Base-by-base conservation (phyloP, 2,888 invertebrate genomes). In the Morpho deidamia region DNA sequence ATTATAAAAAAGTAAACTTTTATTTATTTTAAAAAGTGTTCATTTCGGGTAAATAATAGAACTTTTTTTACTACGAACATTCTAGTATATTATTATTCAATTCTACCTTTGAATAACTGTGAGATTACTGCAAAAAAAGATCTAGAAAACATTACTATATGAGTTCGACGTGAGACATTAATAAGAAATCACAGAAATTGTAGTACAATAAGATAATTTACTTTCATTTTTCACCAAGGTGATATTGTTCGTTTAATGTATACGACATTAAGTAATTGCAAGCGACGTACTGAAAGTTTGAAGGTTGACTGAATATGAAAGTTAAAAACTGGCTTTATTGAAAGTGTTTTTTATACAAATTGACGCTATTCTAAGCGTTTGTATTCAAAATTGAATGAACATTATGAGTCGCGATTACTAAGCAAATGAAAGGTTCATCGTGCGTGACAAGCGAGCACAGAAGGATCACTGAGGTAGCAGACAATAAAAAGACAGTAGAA, bases 151-250 rank as follows among this genome's bases (percentile, higher is more conserved):
- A 7, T 37, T n/a, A 14, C 4, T n/a, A n/a, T 32, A 11, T 8
- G 41, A 49, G 12, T 42, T 14, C 35, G 42, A 49, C 49, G 49
- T 49, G 49, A 37, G 49, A 49, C 42, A 49, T 43, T 42, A 34
- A 48, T 35, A 42, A 42, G 37, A 41, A 48, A 48, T 41, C 48
- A 48, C 40, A 42, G 35, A 49, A 10, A 49, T 35, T 49, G 42
- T 49, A 42, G 35, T 42, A 49, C 42, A 42, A 42, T 42, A 37
- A 42, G 33, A 35, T 9, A 12, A 11, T 33, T 10, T 35, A 49
- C 49, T 49, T 49, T 49, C 49, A 49, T 49, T 49, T 23, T 41
- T 49, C 42, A 43, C 42, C 49, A 49, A 49, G 49, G 49, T 42
- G 11, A 49, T 49, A 37, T 7, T 35, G 49, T 40, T 42, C 42